Conservation (phyloP, 1,140 invertebrate genomes). For the Saccostrea glomerata region DNA sequence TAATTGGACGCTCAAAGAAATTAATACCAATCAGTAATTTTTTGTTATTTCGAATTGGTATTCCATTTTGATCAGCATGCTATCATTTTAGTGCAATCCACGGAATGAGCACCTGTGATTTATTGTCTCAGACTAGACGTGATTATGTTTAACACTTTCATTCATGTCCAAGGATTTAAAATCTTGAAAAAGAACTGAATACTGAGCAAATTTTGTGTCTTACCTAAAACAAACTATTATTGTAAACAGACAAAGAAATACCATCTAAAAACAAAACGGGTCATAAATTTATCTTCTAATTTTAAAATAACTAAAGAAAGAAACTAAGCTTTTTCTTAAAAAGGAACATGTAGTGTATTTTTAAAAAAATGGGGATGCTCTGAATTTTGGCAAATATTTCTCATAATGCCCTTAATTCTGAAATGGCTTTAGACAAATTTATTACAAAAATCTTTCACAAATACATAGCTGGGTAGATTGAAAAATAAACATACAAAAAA, state of each 20-base stretch:
- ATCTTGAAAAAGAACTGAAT: not conserved
- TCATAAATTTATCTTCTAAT: no score
- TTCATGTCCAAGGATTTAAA: slow-evolving; percentile 7
- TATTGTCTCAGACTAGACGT: slow-evolving; percentile 18
- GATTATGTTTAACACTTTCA: slow-evolving; percentile 9
- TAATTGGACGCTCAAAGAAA: slow-evolving; percentile 22
- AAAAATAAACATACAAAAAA: not conserved
- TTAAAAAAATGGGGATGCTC: not conserved
- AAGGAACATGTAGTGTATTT: no score
- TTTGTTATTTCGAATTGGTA: not conserved
- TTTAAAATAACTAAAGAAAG: no score
- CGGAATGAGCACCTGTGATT: not conserved
- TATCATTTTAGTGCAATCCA: slow-evolving; percentile 3
- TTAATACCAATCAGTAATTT: slow-evolving; percentile 27
- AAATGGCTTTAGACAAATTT: not conserved
- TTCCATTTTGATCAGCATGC: slow-evolving; percentile 10
- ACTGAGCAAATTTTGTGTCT: slow-evolving; percentile 25
- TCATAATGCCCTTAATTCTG: not conserved
- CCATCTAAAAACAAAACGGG: not conserved
- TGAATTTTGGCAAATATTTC: slow-evolving; percentile 7
- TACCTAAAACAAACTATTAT: not conserved
- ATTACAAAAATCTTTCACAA: not conserved
- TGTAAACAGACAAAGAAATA: not conserved
- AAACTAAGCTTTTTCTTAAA: no score
- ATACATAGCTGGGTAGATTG: not conserved